Conservation (phyloP, 2,113 vertebrate genomes). For the Opisthocomus hoazin region DNA sequence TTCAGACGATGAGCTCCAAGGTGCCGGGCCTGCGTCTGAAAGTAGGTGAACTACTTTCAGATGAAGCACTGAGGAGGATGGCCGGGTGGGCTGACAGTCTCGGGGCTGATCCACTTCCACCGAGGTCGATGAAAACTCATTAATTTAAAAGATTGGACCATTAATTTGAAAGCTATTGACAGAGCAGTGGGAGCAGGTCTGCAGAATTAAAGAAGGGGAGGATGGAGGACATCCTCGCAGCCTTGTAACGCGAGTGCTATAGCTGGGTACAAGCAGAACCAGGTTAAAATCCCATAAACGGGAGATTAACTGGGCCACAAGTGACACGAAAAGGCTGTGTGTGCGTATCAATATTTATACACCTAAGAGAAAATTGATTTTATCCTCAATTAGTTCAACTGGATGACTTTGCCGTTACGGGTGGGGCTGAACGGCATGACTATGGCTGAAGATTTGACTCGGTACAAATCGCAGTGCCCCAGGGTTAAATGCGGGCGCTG, state of each 20-base stretch:
- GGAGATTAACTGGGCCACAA: neutral
- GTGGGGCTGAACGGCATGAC: fast-evolving
- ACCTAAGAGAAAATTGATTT: neutral
- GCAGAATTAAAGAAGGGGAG: neutral
- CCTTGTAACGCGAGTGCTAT: fast-evolving
- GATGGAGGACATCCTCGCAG: neutral
- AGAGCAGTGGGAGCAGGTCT: neutral
- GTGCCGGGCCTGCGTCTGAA: neutral
- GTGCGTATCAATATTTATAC: neutral
- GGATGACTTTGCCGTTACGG: fast-evolving
- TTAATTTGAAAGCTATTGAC: neutral
- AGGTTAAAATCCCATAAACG: neutral
- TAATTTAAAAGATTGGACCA: neutral
- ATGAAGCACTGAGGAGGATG: neutral
- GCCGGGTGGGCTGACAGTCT: neutral
- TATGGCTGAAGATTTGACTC: fast-evolving
- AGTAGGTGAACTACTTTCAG: neutral
- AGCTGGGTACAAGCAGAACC: neutral
- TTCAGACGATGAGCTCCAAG: neutral
- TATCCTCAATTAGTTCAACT: neutral
- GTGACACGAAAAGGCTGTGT: fast-evolving
- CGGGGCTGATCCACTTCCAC: neutral
- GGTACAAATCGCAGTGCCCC: fast-evolving
- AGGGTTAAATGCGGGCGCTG: fast-evolving
- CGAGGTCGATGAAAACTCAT: neutral